Evolutionary conservation across 2,888 invertebrate genomes (phyloP), one percentile per base, ranked within the genome.

Genomic region (Eupithecia exiguata): DNA sequence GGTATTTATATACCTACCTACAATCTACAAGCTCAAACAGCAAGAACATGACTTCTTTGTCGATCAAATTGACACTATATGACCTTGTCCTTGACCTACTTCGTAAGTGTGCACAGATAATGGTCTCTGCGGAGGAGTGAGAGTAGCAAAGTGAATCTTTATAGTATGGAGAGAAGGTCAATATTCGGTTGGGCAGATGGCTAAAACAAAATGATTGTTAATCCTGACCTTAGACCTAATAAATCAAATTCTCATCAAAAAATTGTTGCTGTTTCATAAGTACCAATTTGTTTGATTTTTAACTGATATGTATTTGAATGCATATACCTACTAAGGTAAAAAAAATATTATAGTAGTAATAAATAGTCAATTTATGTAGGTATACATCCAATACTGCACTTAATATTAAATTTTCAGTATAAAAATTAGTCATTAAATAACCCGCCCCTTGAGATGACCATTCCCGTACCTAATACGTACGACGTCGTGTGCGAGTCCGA

Each of bases 51-150:
- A 70, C 65, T 65, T 70, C 70, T 70, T 89, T 90, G 89, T 89
- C 84, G 81, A 75, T 80, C 81, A 85, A 88, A 90, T 87, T 88
- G 88, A 81, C 87, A 85, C 83, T 84, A 86, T 88, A 82, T 82
- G 71, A 76, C 65, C 40, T 46, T 70, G 81, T 16, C 92, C 92
- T 91, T 91, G 91, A 84, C 91, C 89, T 74, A 88, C 84, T 86
- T 87, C 69, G n/a, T 80, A 40, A 78, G 81, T 12, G 14, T 58
- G 35, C 62, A 62, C 62, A 21, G 62, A 35, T 62, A 30, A 62
- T 62, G 35, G 3, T 18, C 35, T 14, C 58, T 58, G 25, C 12
- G 14, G 58, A 58, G 6, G 30, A 62, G 62, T 62, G 35, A 62
- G 62, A 62, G 62, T 62, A 62, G 62, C 62, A 35, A 35, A 35